Evolutionary conservation across 1,140 invertebrate species (phyloP), one percentile per base, ranked within the genome.

Genomic region (Drosophila lacteicornis): DNA sequence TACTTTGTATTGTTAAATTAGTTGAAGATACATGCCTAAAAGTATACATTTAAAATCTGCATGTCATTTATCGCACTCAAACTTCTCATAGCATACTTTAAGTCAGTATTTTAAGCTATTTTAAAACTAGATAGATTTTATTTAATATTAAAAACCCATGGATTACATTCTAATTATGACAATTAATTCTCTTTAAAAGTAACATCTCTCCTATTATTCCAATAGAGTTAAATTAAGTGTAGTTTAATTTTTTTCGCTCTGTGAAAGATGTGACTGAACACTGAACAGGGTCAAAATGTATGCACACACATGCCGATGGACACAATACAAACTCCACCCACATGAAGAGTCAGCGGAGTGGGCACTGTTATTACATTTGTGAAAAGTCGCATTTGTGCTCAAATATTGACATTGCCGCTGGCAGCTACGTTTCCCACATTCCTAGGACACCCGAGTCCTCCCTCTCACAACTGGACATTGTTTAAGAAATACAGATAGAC

Each of bases 371-470:
- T 73, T 74, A 51, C 46, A 42, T 73, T 51, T 30, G 38, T 50
- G 51, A 62, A 80, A 83, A 82, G 59, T 75, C 59, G 43, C 49
- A 79, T 75, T 57, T 61, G 55, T 27, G 17, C 51, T 50, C 46
- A 82, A 81, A 80, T 80, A 80, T 80, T 67, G 65, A 76, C 70
- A 80, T 55, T 57, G 78, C 55, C 78, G 9, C 46, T 38, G 73
- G 70, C 69, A 58, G 53, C 40, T 13, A 22, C 47, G 38, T 46
- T 53, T 40, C 67, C 13, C 8, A 67, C 33, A 68, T 57, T 66
- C 33, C 63, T 19, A n/a, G 60, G 13, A 43, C 38, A 38, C 4
- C 9, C 7, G 8, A 36, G 59, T 27, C 22, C 22, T 15, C 19
- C 33, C 51, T 38, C 51, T 22, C 0, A 45, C 38, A 59, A 59